phyloP scores from a whole-genome alignment of 2,888 invertebrate genomes.

The Epinotia brunnichana region DNA sequence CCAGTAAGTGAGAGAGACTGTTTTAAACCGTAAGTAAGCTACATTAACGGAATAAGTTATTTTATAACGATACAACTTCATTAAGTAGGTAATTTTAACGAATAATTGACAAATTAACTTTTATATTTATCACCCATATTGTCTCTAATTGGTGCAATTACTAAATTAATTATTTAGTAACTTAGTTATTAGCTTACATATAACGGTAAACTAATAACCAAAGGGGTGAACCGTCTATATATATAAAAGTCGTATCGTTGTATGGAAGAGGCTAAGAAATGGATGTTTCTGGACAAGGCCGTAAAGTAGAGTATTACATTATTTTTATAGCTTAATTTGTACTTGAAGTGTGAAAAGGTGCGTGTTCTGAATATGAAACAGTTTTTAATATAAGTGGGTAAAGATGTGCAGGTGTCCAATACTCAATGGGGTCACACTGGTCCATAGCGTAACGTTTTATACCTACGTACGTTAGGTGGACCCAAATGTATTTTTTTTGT shows the following conservation, averaged over 20 bases:
- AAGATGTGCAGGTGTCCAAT: not conserved
- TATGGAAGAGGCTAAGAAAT: not conserved
- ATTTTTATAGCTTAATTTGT: conserved; percentile 18
- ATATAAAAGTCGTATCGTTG: not conserved
- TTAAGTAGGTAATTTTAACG: not conserved
- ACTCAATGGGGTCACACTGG: too few species aligned
- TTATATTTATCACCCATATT: not conserved
- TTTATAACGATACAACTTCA: not conserved
- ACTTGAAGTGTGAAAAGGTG: not conserved
- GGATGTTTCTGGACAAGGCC: not conserved
- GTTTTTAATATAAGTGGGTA: not conserved
- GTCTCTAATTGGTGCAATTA: not conserved
- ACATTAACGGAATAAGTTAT: not conserved
- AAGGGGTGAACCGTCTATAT: not conserved
- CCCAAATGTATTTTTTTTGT: too few species aligned
- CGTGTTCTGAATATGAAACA: not conserved
- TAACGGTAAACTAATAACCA: not conserved
- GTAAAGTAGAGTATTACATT: not conserved
- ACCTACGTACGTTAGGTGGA: too few species aligned
- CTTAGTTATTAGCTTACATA: not conserved
- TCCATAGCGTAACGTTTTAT: too few species aligned
- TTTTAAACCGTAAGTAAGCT: too few species aligned
- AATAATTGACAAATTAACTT: not conserved
- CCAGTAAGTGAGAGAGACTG: too few species aligned
- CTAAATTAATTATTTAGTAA: not conserved